Conservation (phyloP, 2,888 invertebrate genomes). For the Thysanoteuthis rhombus region DNA sequence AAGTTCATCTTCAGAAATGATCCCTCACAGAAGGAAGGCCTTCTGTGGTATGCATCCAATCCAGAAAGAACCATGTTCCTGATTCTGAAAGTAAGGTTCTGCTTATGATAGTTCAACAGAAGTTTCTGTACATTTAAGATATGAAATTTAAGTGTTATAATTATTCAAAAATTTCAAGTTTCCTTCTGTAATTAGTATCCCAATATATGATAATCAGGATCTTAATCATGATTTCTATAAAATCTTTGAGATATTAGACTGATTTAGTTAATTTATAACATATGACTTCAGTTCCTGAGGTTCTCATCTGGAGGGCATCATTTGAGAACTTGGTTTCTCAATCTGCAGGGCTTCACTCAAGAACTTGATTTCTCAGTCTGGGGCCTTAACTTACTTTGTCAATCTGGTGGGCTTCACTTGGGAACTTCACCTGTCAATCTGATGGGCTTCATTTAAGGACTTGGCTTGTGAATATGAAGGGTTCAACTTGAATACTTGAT, state of each 20-base stretch:
- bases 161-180: neutral
- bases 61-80: neutral
- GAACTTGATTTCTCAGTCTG: too few relatives aligned
- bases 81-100: neutral
- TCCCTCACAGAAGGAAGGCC: neutral
- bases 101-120: neutral
- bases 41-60: conserved; percentile 14
- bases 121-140: neutral
- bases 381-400: too few relatives aligned
- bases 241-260: neutral
- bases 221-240: neutral
- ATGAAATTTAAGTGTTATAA: neutral
- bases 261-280: neutral
- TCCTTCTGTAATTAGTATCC: neutral
- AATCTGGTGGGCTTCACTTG: too few relatives aligned
- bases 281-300: too few relatives aligned
- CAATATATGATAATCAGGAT: neutral
- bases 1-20: conserved; percentile 1
- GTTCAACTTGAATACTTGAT: too few relatives aligned
- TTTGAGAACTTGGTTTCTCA: too few relatives aligned
- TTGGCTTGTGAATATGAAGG: too few relatives aligned
- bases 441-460: too few relatives aligned
- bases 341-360: too few relatives aligned
- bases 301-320: too few relatives aligned
- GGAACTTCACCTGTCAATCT: too few relatives aligned